A percentile compares a stretch with the other conserved stretches of the same genome.
Conservation (phyloP, 2,888 invertebrate genomes). For the Diarsia rubi region DNA sequence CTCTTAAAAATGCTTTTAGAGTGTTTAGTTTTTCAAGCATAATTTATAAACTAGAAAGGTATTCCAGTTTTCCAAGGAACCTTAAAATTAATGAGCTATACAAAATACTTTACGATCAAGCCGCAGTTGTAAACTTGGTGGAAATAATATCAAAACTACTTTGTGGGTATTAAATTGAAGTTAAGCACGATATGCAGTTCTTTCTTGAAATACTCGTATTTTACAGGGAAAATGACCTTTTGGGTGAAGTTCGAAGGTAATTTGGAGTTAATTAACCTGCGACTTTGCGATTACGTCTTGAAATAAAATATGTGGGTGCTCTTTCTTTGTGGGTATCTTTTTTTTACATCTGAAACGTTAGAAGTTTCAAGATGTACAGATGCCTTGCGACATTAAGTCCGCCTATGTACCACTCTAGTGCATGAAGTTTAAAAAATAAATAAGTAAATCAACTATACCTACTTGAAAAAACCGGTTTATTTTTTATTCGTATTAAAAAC, state of each 20-base stretch:
- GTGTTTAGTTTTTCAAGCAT: no score
- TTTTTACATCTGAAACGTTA: no score
- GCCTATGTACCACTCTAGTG: no score
- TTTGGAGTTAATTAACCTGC: not conserved
- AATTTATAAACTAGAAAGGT: not conserved
- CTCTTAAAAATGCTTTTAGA: no score
- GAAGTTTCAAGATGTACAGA: no score
- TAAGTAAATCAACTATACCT: no score
- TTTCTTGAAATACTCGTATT: constrained; percentile 10
- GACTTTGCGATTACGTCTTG: not conserved
- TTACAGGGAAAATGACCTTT: constrained; percentile 17
- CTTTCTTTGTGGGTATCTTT: not conserved
- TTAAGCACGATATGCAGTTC: constrained; percentile 34
- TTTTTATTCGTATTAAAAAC: no score
- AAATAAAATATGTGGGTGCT: not conserved
- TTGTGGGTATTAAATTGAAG: constrained; percentile 2
- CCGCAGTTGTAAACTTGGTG: constrained; percentile 6
- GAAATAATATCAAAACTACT: constrained; percentile 4
- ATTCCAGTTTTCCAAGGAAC: constrained; percentile 6
- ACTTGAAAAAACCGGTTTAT: no score
- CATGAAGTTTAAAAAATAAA: no score
- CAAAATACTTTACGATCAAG: constrained; percentile 22
- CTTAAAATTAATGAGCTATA: not conserved
- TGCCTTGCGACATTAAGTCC: no score
- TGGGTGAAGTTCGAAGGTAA: not conserved